These are phyloP conservation scores for Phalacrocorax aristotelis DNA, from an alignment of 2,113 vertebrate genomes.

Conservation along the genomic window DNA sequence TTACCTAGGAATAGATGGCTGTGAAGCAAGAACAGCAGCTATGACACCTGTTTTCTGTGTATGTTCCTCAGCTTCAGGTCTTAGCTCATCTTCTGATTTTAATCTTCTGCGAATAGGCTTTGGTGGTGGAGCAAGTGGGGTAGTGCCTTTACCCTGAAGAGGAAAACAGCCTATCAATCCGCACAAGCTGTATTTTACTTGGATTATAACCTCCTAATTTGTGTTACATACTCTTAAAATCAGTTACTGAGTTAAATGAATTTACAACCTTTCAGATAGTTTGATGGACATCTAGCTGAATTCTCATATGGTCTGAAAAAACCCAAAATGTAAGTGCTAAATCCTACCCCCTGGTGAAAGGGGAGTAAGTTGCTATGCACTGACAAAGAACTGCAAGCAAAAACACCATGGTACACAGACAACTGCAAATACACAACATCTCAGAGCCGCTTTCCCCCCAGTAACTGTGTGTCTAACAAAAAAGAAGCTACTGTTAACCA, in stretches of 20 bases:
- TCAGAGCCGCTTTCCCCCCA: neutral
- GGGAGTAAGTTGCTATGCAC: neutral
- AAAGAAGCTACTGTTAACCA: neutral
- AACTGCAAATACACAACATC: neutral
- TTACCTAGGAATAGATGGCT: conserved; percentile 96
- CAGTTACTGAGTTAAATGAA: neutral
- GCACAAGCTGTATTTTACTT: neutral
- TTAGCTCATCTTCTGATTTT: conserved; percentile 96
- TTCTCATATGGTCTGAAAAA: neutral
- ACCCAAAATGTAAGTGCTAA: neutral
- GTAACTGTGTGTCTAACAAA: neutral
- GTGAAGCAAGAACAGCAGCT: conserved; percentile 86
- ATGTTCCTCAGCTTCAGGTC: conserved; percentile 89
- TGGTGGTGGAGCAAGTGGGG: conserved; percentile 93
- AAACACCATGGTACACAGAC: neutral
- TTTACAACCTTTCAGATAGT: neutral
- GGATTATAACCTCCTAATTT: neutral
- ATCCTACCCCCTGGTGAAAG: neutral
- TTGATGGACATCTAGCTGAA: neutral
- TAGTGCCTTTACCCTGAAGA: conserved; percentile 85
- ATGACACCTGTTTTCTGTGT: conserved; percentile 88
- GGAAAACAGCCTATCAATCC: neutral
- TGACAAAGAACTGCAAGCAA: neutral
- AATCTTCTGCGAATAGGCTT: conserved; percentile 94
- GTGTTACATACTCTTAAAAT: neutral